Evolutionary conservation across 2,113 vertebrate genomes (phyloP), one percentile per base, ranked within the genome.

Genomic region (Capra hircus): DNA sequence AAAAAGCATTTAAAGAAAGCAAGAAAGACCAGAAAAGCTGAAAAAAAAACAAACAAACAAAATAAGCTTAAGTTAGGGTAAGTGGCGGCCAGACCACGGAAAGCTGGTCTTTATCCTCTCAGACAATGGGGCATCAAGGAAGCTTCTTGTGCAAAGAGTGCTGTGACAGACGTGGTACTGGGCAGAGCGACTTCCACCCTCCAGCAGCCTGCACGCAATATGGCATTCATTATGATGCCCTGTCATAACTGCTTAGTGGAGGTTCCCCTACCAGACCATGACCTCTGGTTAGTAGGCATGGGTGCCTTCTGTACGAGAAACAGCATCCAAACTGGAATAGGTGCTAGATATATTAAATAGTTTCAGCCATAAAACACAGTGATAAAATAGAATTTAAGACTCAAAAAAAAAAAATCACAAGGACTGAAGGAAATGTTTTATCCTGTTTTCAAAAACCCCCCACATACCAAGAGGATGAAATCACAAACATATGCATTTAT

Each of bases 171-270:
- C 27, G 2, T 16, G 62, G 33, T 23, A 7, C 30, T 0, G 1
- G 4, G 55, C 19, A 25, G 74, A 74, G 27, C 1, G 11, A 11
- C 19, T 2, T 12, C 67, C 30, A 14, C 36, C 43, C 57, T 30
- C 45, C 12, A 19, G 13, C 36, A 2, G 6, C 25, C 36, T 5
- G 1, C 8, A 25, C 0, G 7, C 45, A 55, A 4, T 0, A 25
- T 2, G 10, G 53, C 0, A 0, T 30, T 81, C 11, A 25, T 67
- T 45, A 81, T 1, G 14, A 50, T 15, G 3, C 13, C 25, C 4
- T 23, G 83, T 48, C 83, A 15, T 27, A 30, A 11, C 13, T n/a
- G 23, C 23, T 53, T 21, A 59, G 2, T 11, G 40, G 0, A 28
- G 15, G 3, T 19, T 90, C 43, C 52, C 48, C 21, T 3, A 4